Evolutionary conservation across 2,113 vertebrate genomes (phyloP).

Genomic region (Peromyscus maniculatus): DNA sequence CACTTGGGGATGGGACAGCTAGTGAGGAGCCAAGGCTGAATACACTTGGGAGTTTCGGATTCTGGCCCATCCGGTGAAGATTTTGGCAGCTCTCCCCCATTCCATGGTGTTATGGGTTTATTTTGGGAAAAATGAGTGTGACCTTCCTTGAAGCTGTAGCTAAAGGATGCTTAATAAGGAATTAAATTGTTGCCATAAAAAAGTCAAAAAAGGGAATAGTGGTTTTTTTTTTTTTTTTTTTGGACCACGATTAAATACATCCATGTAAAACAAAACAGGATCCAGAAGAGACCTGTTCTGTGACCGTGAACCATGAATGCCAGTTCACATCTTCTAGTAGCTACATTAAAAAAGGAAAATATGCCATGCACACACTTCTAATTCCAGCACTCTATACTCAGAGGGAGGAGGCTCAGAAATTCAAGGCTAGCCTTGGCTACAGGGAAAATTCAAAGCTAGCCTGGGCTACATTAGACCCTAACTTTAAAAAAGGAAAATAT

Average conservation of each 20-base stretch:
- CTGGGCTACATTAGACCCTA: background rate
- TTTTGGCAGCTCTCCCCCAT: background rate
- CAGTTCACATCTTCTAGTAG: background rate
- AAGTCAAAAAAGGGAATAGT: background rate
- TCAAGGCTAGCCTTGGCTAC: background rate
- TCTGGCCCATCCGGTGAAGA: background rate
- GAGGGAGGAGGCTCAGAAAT: background rate
- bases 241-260: background rate
- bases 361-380: background rate
- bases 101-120: background rate
- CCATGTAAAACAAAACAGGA: background rate
- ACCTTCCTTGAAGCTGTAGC: slow-evolving; percentile 3
- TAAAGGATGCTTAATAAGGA: slow-evolving; percentile 36
- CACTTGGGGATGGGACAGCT: background rate
- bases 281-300: background rate
- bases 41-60: slow-evolving; percentile 12
- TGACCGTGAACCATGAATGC: background rate
- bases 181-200: slow-evolving; percentile 13
- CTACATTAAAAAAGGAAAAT: background rate
- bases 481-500: background rate
- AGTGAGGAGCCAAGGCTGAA: background rate
- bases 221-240: too few species aligned
- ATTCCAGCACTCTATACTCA: background rate
- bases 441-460: background rate
- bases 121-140: slow-evolving; percentile 59